A percentile compares a stretch with the other conserved stretches of the same genome.
These are phyloP conservation scores for Columba guinea DNA, from an alignment of 2,797 vertebrate genomes.

Conservation along the genomic window DNA sequence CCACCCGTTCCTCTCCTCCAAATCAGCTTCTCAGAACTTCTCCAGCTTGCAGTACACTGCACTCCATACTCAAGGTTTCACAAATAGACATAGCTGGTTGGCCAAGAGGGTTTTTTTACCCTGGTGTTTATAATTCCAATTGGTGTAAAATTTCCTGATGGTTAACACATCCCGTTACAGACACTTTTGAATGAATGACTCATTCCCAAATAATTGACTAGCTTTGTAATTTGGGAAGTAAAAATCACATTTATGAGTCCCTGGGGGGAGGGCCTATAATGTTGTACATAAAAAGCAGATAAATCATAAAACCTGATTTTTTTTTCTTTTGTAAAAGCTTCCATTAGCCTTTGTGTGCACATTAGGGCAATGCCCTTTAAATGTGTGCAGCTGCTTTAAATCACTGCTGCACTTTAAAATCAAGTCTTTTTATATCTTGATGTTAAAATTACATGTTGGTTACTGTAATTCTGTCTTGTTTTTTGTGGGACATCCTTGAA, in stretches of 20 bases:
- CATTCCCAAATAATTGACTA: slow-evolving; percentile 79
- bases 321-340: slow-evolving; percentile 76
- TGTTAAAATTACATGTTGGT: slow-evolving; percentile 77
- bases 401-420: slow-evolving; percentile 66
- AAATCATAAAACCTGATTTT: slow-evolving; percentile 79
- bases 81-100: slow-evolving; percentile 50
- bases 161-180: slow-evolving; percentile 80
- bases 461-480: slow-evolving; percentile 72
- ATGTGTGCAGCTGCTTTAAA: slow-evolving; percentile 71
- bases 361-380: slow-evolving; percentile 62
- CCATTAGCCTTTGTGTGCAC: slow-evolving; percentile 73
- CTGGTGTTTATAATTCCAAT: slow-evolving; percentile 86
- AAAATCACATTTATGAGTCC: slow-evolving; percentile 81
- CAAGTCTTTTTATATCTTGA: slow-evolving; percentile 70
- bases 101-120: slow-evolving; percentile 58
- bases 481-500: slow-evolving; percentile 63
- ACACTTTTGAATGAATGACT: slow-evolving; percentile 80
- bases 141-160: slow-evolving; percentile 83
- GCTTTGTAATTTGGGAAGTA: slow-evolving; percentile 82
- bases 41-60: not conserved
- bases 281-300: slow-evolving; percentile 80
- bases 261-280: slow-evolving; percentile 73
- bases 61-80: slow-evolving; percentile 29
- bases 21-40: not conserved
- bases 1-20: not conserved